phyloP scores from a whole-genome alignment of 2,888 invertebrate genomes.

The Dynastes maya region DNA sequence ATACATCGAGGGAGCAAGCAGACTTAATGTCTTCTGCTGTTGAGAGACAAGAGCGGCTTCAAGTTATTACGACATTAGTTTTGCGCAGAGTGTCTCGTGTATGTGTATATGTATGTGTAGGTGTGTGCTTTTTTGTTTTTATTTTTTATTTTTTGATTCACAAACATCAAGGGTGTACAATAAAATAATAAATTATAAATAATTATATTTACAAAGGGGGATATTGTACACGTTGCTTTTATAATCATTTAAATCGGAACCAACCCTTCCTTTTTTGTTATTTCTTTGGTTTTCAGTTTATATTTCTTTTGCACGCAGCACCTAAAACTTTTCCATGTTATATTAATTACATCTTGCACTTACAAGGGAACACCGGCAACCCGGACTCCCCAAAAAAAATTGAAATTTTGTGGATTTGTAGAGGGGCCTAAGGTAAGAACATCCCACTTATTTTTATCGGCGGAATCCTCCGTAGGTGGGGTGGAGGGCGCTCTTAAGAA shows the following conservation, averaged over 20 bases:
- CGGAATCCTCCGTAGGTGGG: no score
- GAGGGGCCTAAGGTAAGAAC: no score
- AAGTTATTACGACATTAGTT: constrained; percentile 60
- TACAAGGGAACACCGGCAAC: no score
- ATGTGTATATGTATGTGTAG: constrained; percentile 42
- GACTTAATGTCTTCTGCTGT: constrained; percentile 61
- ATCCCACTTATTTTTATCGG: no score
- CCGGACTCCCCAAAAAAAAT: no score
- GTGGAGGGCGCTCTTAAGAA: no score
- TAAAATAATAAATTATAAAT: constrained; percentile 65
- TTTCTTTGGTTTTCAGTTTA: constrained; percentile 2
- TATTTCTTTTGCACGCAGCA: neutral
- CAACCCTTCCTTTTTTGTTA: constrained; percentile 5
- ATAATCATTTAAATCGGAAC: constrained; percentile 56
- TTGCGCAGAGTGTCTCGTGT: constrained; percentile 50
- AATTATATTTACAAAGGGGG: constrained; percentile 60
- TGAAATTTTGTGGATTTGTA: no score
- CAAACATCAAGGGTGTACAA: constrained; percentile 24
- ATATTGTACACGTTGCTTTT: constrained; percentile 61
- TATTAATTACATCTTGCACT: no score
- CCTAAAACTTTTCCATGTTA: no score
- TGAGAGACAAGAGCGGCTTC: constrained; percentile 64
- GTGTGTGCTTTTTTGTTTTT: neutral
- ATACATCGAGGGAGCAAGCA: constrained; percentile 53
- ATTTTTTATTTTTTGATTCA: neutral